phyloP scores from a whole-genome alignment of 2,797 vertebrate species.

The Ctenochaetus hawaiiensis region DNA sequence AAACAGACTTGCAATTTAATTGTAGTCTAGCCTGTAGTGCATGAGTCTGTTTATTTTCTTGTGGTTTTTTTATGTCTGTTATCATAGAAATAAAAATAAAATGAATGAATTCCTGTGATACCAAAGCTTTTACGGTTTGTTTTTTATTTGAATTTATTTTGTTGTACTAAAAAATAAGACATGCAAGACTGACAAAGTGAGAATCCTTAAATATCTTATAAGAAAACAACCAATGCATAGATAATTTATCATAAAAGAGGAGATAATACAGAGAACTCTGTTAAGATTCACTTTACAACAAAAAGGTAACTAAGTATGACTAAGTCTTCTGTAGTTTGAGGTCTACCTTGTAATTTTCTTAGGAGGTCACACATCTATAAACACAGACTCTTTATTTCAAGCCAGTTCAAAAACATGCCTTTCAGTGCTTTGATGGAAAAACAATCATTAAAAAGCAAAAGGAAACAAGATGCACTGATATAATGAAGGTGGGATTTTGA shows the following conservation, averaged over 20 bases:
- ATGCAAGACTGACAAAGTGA: background rate
- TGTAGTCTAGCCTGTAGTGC: no score
- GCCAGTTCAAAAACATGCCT: no score
- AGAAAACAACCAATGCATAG: no score
- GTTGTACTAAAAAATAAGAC: background rate
- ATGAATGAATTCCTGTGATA: background rate
- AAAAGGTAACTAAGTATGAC: no score
- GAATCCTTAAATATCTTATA: no score
- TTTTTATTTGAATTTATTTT: background rate
- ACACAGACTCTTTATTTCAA: background rate
- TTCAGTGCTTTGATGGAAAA: no score
- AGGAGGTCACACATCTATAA: background rate
- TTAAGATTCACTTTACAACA: no score
- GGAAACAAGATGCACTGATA: no score
- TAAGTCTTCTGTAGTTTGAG: background rate
- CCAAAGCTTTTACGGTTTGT: background rate
- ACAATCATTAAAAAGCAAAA: no score
- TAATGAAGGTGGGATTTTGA: no score
- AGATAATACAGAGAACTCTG: background rate
- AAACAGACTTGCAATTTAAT: background rate
- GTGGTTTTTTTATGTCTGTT: background rate
- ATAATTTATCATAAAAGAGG: background rate
- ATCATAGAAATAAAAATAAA: background rate
- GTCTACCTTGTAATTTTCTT: background rate
- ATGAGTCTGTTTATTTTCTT: background rate